These are phyloP conservation scores for Calliphora vomitoria DNA, from an alignment of 2,888 invertebrate genomes.

Conservation along the genomic window DNA sequence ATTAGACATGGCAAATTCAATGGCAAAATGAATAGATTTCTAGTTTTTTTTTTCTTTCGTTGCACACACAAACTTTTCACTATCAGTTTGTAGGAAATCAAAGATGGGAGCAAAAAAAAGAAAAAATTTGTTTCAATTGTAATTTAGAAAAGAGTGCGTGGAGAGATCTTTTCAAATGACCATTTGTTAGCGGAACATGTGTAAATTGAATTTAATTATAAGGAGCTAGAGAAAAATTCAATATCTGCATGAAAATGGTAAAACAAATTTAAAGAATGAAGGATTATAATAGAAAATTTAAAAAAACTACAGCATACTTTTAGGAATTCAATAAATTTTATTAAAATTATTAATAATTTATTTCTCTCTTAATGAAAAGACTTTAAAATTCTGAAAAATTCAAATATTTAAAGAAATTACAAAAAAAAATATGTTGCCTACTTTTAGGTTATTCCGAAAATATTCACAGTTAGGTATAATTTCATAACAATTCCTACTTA, in stretches of 20 bases:
- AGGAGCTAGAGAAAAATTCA: background rate
- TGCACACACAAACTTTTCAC: background rate
- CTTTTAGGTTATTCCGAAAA: too few relatives aligned
- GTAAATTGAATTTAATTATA: slow-evolving; percentile 63
- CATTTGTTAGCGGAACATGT: slow-evolving; percentile 63
- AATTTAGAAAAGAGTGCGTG: slow-evolving; percentile 12
- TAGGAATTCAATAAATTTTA: too few relatives aligned
- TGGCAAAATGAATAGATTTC: slow-evolving; percentile 43
- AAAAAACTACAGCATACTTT: background rate
- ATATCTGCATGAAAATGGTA: background rate
- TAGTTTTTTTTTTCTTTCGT: background rate
- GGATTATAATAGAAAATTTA: background rate
- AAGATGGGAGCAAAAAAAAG: slow-evolving; percentile 2
- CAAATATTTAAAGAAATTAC: too few relatives aligned
- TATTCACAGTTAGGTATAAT: too few relatives aligned
- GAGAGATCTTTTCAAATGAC: slow-evolving; percentile 34
- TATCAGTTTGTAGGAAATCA: slow-evolving; percentile 1
- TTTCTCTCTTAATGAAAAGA: too few relatives aligned
- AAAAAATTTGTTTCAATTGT: slow-evolving; percentile 6
- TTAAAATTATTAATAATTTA: too few relatives aligned
- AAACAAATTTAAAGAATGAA: background rate
- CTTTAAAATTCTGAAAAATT: too few relatives aligned
- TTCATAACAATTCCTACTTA: too few relatives aligned
- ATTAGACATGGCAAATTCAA: slow-evolving; percentile 59
- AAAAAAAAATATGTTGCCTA: too few relatives aligned